Conservation (phyloP, 2,113 vertebrate genomes). For the Colius striatus region DNA sequence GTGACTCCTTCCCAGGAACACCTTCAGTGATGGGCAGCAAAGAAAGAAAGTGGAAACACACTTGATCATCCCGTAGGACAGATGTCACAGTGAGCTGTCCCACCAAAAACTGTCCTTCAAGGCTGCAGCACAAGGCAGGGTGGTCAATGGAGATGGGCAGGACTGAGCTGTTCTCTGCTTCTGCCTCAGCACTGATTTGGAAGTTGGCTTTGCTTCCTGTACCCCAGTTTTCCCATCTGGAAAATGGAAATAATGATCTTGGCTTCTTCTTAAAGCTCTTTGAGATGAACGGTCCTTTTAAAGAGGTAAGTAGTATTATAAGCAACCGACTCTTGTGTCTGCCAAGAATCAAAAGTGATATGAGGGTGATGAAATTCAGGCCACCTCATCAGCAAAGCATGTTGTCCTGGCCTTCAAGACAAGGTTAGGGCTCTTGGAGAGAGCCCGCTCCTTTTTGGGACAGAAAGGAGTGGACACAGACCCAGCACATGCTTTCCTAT, state of each 20-base stretch:
- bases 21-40: not conserved
- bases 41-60: not conserved
- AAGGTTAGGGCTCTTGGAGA: constrained; percentile 56
- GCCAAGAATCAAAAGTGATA: constrained; percentile 69
- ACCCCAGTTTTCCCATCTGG: constrained; percentile 8
- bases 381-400: constrained; percentile 64
- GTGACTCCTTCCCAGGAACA: not conserved
- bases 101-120: not conserved
- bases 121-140: not conserved
- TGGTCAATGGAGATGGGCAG: accelerated
- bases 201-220: not conserved
- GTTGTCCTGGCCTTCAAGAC: constrained; percentile 69
- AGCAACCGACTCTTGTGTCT: not conserved
- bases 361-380: constrained; percentile 64
- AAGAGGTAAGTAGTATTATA: constrained; percentile 58
- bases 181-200: not conserved
- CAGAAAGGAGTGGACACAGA: constrained; percentile 47
- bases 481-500: constrained; percentile 56
- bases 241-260: not conserved
- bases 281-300: constrained; percentile 31
- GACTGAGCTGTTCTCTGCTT: not conserved
- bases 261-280: constrained; percentile 46
- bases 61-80: not conserved
- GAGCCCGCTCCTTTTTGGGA: constrained; percentile 60
- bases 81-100: not conserved